Conservation (phyloP, 2,797 vertebrate species). For the Sebastes elongatus region DNA sequence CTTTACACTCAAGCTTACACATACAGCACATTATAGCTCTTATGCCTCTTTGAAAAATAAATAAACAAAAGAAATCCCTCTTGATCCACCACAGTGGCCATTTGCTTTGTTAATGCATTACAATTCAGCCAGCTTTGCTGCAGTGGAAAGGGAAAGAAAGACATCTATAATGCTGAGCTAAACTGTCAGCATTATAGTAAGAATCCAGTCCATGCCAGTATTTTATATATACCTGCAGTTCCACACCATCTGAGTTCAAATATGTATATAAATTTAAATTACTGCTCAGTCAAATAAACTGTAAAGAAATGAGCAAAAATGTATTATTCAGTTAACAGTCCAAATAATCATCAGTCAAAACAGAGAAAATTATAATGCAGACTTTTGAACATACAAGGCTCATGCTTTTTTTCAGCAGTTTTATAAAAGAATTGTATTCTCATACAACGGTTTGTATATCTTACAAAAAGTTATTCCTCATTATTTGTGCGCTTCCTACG, state of each 20-base stretch:
- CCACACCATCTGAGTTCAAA: neutral
- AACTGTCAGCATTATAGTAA: constrained; percentile 3
- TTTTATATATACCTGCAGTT: constrained; percentile 4
- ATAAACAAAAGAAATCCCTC: constrained; percentile 18
- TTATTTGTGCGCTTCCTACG: too few species aligned
- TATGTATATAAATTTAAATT: constrained; percentile 4
- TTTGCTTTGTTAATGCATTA: constrained; percentile 42
- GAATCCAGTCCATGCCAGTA: constrained; percentile 2
- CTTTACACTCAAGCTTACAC: constrained; percentile 13
- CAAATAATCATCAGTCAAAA: neutral
- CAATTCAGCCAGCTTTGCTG: constrained; percentile 35
- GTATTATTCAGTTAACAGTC: neutral
- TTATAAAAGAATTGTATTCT: neutral
- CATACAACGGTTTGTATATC: too few species aligned
- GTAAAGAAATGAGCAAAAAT: neutral
- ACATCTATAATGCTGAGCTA: constrained; percentile 18
- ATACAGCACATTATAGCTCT: neutral
- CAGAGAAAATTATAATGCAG: neutral
- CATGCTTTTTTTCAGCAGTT: neutral
- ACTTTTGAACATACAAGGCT: neutral
- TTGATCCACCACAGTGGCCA: constrained; percentile 21
- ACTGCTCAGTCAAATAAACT: neutral
- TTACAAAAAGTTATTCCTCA: too few species aligned
- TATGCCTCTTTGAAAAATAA: neutral
- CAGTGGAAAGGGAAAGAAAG: constrained; percentile 13